phyloP scores from a whole-genome alignment of 2,888 invertebrate genomes.

The Helicoverpa assulta region DNA sequence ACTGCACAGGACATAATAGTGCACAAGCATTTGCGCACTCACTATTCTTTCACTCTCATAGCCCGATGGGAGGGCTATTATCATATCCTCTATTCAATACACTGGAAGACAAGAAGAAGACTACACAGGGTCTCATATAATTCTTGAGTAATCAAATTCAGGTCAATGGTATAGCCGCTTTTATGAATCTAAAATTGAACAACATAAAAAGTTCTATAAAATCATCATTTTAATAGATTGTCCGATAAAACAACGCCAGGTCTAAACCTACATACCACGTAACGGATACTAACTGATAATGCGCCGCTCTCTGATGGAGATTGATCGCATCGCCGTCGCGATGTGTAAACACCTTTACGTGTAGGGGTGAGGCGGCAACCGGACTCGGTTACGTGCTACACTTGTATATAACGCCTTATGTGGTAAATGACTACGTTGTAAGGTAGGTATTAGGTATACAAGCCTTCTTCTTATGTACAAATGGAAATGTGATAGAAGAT shows the following conservation, averaged over 20 bases:
- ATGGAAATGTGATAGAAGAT: too few species aligned
- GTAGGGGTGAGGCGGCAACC: slow-evolving; percentile 64
- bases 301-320: slow-evolving; percentile 84
- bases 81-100: too few species aligned
- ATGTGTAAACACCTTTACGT: slow-evolving; percentile 82
- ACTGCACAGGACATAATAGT: too few species aligned
- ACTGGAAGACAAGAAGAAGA: too few species aligned
- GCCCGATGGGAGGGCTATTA: too few species aligned
- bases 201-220: neutral
- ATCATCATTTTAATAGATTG: neutral
- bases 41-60: too few species aligned
- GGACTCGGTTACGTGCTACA: slow-evolving; percentile 78
- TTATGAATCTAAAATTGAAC: neutral
- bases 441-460: neutral
- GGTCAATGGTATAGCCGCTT: too few species aligned
- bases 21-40: too few species aligned
- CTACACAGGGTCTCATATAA: too few species aligned
- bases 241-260: slow-evolving; percentile 11
- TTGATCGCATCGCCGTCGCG: slow-evolving; percentile 77
- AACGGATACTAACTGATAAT: slow-evolving; percentile 85
- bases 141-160: too few species aligned
- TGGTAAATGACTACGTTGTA: neutral
- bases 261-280: slow-evolving; percentile 69
- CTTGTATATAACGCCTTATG: slow-evolving; percentile 26
- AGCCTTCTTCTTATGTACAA: neutral